These are phyloP conservation scores for Arizona elegans DNA, from an alignment of 2,113 vertebrate species.

Conservation along the genomic window DNA sequence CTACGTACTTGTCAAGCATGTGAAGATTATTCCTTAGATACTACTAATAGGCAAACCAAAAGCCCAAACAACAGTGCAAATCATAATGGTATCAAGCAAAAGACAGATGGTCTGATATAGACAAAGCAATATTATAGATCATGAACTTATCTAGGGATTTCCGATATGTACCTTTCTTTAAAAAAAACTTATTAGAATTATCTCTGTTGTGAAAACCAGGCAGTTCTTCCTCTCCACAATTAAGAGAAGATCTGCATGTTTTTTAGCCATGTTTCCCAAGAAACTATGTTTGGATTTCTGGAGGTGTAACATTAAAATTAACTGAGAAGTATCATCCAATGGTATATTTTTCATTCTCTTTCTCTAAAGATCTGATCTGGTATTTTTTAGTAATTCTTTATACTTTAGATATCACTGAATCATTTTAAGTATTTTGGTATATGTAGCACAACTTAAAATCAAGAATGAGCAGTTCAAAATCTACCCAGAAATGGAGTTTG, in stretches of 20 bases:
- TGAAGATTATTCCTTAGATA: neutral
- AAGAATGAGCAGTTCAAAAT: neutral
- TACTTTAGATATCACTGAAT: neutral
- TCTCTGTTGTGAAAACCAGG: neutral
- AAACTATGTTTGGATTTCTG: neutral
- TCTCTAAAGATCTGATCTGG: neutral
- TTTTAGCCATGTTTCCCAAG: neutral
- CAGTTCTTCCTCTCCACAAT: neutral
- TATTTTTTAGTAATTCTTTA: neutral
- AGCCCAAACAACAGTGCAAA: neutral
- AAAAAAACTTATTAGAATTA: neutral
- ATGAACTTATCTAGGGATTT: neutral
- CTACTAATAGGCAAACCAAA: neutral
- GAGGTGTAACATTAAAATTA: neutral
- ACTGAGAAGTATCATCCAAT: neutral
- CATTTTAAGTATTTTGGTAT: neutral
- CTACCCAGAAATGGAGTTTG: neutral
- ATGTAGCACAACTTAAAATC: neutral
- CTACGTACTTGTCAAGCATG: neutral
- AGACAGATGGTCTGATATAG: neutral
- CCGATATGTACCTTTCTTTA: neutral
- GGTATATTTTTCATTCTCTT: neutral
- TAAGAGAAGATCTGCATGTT: neutral
- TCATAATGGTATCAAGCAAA: neutral
- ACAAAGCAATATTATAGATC: neutral